Base-by-base conservation (phyloP, 2,797 vertebrate species). In the Enteromius argenteus region DNA sequence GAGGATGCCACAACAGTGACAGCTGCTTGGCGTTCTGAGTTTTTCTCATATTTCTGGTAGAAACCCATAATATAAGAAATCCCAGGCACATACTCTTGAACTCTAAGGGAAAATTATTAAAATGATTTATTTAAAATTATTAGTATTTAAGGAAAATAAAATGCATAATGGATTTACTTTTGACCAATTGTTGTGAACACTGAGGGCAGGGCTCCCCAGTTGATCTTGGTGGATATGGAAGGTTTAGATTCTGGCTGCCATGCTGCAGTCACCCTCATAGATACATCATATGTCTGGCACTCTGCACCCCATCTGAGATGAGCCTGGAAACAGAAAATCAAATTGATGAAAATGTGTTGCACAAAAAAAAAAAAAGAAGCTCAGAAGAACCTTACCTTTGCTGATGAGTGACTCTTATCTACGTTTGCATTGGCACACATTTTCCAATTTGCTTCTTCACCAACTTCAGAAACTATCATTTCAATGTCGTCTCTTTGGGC, bases 371-470 rank as follows among this genome's bases (percentile, higher is more conserved):
- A 35, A 35, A 35, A 37, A 37, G 6, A 37, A 37, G 5, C 46
- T 44, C 42, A 15, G 10, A 60, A 23, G 71, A 17, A 84, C 60
- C 0, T 32, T 6, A 15, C 90, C 88, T 86, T 89, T 30, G 76
- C 80, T 83, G 56, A 76, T 64, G 81, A 42, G 37, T 58, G 77
- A 30, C 23, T 39, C 49, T 86, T 87, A 5, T 89, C 80, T 60
- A 91, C 2, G 14, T 69, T 87, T 42, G 90, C 84, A 80, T 94
- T 90, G 0, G 91, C 53, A 51, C 94, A 95, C 88, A 95, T 91
- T 89, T 94, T 96, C 95, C 95, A 96, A 92, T 95, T 96, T 84
- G 89, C 88, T 68, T 92, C 89, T 5, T 91, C 89, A 82, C 92
- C 93, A 35, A 94, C 82, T 71, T 95, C 89, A 23, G 94, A 95